Evolutionary conservation across 2,113 vertebrate species (phyloP).

Genomic region (Zosterops lateralis): DNA sequence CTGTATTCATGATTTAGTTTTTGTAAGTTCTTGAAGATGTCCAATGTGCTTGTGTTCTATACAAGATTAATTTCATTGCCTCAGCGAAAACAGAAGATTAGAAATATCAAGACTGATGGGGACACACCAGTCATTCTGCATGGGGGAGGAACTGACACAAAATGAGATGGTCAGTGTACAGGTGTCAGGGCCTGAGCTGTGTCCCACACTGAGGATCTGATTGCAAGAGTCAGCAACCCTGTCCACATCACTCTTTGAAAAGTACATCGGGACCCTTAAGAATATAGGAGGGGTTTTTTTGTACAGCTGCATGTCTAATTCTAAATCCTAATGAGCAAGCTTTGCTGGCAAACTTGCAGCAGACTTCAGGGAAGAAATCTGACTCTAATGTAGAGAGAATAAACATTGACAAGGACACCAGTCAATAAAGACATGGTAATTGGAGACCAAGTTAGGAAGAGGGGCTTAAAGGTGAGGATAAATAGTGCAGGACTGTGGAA

Average conservation of each 20-base stretch:
- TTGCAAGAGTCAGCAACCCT: background rate
- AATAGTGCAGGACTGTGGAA: background rate
- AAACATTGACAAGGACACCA: background rate
- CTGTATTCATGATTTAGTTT: background rate
- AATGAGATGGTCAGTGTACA: rapidly evolving
- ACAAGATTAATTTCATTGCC: background rate
- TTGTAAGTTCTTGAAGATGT: background rate
- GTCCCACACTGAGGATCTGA: background rate
- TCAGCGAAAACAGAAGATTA: background rate
- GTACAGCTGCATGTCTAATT: background rate
- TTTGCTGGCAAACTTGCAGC: background rate
- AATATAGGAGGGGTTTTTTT: background rate
- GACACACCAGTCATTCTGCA: background rate
- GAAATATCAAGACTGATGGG: background rate
- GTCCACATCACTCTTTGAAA: background rate
- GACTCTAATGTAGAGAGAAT: background rate
- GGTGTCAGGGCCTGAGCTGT: background rate
- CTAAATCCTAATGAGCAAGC: background rate
- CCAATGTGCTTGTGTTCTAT: background rate
- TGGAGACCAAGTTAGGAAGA: background rate
- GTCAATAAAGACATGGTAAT: background rate
- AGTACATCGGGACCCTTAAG: background rate
- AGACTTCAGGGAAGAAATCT: background rate
- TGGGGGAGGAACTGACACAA: background rate
- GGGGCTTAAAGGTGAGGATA: background rate